Evolutionary conservation across 2,113 vertebrate genomes (phyloP).

Genomic region (Ciconia boyciana): DNA sequence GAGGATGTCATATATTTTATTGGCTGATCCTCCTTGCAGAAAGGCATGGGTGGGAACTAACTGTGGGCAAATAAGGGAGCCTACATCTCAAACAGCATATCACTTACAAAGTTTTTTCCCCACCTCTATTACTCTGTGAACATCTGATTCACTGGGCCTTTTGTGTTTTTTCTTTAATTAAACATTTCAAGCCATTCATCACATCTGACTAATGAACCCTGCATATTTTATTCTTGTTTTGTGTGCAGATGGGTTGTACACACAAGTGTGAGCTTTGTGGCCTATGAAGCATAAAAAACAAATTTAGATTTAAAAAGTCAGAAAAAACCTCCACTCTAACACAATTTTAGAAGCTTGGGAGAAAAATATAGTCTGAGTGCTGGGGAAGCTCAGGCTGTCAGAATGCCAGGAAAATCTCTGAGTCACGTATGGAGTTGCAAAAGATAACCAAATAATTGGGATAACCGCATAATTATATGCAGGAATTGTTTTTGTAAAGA

Average conservation of each 20-base stretch:
- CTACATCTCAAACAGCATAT: neutral
- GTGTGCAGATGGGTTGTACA: constrained; percentile 20
- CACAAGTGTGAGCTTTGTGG: neutral
- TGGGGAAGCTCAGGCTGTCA: neutral
- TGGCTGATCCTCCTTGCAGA: neutral
- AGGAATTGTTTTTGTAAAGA: neutral
- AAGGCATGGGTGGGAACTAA: neutral
- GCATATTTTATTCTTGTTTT: constrained; percentile 14
- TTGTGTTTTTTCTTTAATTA: constrained; percentile 37
- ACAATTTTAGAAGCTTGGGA: neutral
- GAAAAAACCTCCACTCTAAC: neutral
- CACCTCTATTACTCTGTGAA: neutral
- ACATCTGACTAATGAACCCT: constrained; percentile 38
- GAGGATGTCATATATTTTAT: neutral
- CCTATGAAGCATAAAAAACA: neutral
- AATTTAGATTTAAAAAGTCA: neutral
- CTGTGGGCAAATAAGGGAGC: neutral
- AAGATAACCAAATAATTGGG: neutral
- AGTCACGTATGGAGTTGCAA: neutral
- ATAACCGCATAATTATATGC: neutral
- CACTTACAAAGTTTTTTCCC: neutral
- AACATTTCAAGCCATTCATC: constrained; percentile 32
- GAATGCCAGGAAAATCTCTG: neutral
- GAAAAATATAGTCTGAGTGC: neutral
- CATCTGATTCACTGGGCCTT: neutral